Evolutionary conservation across 2,888 invertebrate species (phyloP).

Genomic region (Scelioninae gen. 1): DNA sequence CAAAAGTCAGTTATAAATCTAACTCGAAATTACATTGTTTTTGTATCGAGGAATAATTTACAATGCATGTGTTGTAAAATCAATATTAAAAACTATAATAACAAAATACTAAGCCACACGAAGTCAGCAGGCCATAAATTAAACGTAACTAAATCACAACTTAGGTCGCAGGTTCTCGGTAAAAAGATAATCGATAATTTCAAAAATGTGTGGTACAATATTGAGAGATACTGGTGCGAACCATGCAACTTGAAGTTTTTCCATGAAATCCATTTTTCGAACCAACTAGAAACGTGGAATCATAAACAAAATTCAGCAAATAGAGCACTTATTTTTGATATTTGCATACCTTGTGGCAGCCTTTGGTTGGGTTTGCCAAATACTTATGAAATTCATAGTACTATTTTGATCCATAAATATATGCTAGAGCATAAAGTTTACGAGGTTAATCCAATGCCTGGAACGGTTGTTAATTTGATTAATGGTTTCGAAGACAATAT

Average conservation of each 20-base stretch:
- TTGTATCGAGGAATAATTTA: slow-evolving; percentile 22
- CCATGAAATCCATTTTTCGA: slow-evolving; percentile 57
- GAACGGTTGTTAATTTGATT: slow-evolving; percentile 60
- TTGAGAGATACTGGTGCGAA: slow-evolving; percentile 74
- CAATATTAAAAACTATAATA: slow-evolving; percentile 33
- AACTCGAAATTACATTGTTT: slow-evolving; percentile 31
- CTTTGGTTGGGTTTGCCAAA: slow-evolving; percentile 72
- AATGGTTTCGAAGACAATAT: slow-evolving; percentile 62
- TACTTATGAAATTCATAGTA: slow-evolving; percentile 72
- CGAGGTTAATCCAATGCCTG: slow-evolving; percentile 65
- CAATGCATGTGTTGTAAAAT: slow-evolving; percentile 58
- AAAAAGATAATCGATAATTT: slow-evolving; percentile 30
- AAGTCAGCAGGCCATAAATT: slow-evolving; percentile 33
- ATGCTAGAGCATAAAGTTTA: slow-evolving; percentile 72
- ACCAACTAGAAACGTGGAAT: slow-evolving; percentile 59
- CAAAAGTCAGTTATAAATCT: slow-evolving; percentile 63
- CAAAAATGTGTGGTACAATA: slow-evolving; percentile 72
- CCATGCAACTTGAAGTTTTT: slow-evolving; percentile 52
- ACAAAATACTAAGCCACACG: slow-evolving; percentile 34
- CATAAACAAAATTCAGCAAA: slow-evolving; percentile 38
- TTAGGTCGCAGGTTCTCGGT: neutral
- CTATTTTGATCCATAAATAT: slow-evolving; percentile 72
- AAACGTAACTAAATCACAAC: slow-evolving; percentile 3
- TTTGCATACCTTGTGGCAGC: slow-evolving; percentile 76
- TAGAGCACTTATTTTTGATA: slow-evolving; percentile 46